These are phyloP conservation scores for Nemapogon koenigi DNA, from an alignment of 2,888 invertebrate genomes.

Conservation along the genomic window DNA sequence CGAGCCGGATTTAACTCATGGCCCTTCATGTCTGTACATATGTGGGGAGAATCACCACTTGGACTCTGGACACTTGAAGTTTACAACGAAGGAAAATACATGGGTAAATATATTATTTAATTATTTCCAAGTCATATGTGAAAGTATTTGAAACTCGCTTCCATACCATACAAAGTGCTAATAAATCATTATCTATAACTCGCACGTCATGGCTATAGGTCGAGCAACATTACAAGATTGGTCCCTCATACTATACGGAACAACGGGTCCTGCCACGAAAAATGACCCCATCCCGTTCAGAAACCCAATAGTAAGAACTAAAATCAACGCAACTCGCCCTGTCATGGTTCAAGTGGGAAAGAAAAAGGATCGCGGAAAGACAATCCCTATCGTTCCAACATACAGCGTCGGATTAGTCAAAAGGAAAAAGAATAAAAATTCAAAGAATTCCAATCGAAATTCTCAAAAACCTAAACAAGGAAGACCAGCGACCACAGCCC, in stretches of 20 bases:
- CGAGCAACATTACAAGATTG: constrained; percentile 90
- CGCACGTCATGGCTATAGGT: constrained; percentile 65
- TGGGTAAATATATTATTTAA: constrained; percentile 68
- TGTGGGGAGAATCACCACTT: constrained; percentile 95
- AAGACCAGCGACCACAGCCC: constrained; percentile 59
- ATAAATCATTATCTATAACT: constrained; percentile 10
- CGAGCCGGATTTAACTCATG: constrained; percentile 94
- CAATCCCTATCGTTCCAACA: constrained; percentile 42
- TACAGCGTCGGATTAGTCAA: constrained; percentile 54
- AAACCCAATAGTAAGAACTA: constrained; percentile 47
- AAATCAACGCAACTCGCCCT: constrained; percentile 47
- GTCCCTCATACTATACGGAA: constrained; percentile 93
- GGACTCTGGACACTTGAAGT: constrained; percentile 96
- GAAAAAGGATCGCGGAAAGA: constrained; percentile 46
- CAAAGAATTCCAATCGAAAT: constrained; percentile 56
- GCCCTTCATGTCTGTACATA: constrained; percentile 99
- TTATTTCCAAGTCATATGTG: neutral
- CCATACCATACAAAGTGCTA: neutral
- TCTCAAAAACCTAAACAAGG: constrained; percentile 58
- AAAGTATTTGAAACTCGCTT: neutral
- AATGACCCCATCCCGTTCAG: constrained; percentile 66
- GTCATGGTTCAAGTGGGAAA: constrained; percentile 47
- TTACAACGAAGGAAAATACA: constrained; percentile 89
- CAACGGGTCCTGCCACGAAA: constrained; percentile 69
- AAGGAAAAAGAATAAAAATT: constrained; percentile 64